Base-by-base conservation (phyloP, 1,140 invertebrate species). In the Drosophila subpulchrella region DNA sequence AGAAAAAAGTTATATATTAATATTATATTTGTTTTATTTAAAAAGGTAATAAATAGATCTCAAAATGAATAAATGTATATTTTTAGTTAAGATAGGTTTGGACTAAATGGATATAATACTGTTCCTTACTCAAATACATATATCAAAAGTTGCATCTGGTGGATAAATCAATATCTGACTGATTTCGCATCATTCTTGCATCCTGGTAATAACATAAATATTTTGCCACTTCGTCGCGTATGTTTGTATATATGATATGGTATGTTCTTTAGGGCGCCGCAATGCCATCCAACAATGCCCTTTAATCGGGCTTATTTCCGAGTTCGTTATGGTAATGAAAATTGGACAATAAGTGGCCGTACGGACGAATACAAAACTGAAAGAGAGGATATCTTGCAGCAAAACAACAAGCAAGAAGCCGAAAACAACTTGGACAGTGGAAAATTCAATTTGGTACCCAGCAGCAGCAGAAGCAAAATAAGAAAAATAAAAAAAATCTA, bases 381-480 rank as follows among this genome's bases (percentile, higher is more conserved):
- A 24, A 34, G 11, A 36, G 34, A 36, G 41, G 7, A n/a, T 15
- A 42, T 67, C 36, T 46, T 32, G 38, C 71, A 70, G 67, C 62
- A 68, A 70, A 50, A 32, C 59, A 58, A 17, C 48, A 34, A 51
- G 27, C 30, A 51, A 47, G 46, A 47, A 42, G 38, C 27, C 67
- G 34, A 50, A 65, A 68, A 42, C 65, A 47, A 36, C 66, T 39
- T 38, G 24, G 39, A 53, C 27, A 32, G 32, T 53, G 60, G 71
- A 84, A 80, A 83, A 83, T 83, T 83, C 76, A 83, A 83, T 84
- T 83, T 83, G 75, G 68, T 60, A 58, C 76, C 74, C 74, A 70
- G 73, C 74, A 73, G 76, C 61, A 77, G 59, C 55, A 48, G 56
- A 30, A 39, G 53, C 46, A 55, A 46, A 47, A 75, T 38, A 44